A percentile compares a stretch with the other conserved stretches of the same genome.
phyloP scores from a whole-genome alignment of 1,140 invertebrate genomes.

The Liolophura sinensis region DNA sequence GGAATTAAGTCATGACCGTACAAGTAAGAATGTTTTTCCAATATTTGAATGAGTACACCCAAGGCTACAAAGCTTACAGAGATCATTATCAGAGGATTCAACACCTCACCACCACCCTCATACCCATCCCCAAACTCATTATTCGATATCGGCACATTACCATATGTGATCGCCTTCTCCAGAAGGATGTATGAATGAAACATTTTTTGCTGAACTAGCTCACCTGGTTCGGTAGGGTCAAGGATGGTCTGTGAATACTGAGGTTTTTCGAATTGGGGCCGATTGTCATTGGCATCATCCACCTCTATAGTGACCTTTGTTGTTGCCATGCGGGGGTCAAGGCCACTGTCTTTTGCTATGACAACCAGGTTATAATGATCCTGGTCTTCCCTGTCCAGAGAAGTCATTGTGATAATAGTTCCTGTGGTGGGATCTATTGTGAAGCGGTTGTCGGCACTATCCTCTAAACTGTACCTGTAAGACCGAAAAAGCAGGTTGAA shows the following conservation, averaged over 20 bases:
- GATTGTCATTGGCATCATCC: constrained; percentile 91
- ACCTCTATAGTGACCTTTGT: constrained; percentile 43
- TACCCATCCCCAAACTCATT: no score
- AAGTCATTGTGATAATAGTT: constrained; percentile 73
- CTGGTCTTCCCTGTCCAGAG: constrained; percentile 76
- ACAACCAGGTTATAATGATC: constrained; percentile 74
- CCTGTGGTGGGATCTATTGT: constrained; percentile 85
- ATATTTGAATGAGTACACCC: no score
- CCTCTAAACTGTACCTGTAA: constrained; percentile 38
- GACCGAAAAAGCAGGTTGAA: neutral
- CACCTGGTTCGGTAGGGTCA: constrained; percentile 38
- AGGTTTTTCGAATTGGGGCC: constrained; percentile 73
- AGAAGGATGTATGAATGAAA: no score
- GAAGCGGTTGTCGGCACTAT: constrained; percentile 69
- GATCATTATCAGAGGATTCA: no score
- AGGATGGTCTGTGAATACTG: constrained; percentile 35
- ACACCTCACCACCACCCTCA: no score
- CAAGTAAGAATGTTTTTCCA: no score
- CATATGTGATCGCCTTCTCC: no score
- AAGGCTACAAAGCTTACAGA: no score
- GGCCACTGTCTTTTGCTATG: constrained; percentile 65
- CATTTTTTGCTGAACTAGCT: neutral
- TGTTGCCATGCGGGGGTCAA: constrained; percentile 30
- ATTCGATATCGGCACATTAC: no score
- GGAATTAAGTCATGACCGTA: no score